Conservation (phyloP, 2,797 vertebrate species). For the Clarias laeviceps region DNA sequence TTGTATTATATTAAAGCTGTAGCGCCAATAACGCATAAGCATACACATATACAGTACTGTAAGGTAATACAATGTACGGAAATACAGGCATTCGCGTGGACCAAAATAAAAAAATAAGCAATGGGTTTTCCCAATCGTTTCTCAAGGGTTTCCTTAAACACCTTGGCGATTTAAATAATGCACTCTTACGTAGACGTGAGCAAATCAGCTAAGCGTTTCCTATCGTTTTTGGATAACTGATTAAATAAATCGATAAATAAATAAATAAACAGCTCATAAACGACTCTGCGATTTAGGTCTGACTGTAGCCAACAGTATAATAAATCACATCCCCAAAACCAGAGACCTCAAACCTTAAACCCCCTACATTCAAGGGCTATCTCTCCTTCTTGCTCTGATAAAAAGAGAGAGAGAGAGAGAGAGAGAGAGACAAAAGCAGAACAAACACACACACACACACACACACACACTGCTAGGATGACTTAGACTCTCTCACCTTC, state of each 20-base stretch:
- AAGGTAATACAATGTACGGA: no score
- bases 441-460: slow-evolving; percentile 33
- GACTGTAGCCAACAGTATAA: neutral
- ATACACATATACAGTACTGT: neutral
- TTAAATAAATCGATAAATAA: neutral
- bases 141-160: neutral
- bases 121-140: neutral
- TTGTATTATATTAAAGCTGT: neutral
- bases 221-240: neutral
- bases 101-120: neutral
- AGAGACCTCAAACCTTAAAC: neutral
- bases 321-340: neutral
- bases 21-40: no score
- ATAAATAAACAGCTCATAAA: neutral
- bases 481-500: slow-evolving; percentile 80
- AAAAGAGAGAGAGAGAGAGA: slow-evolving; percentile 31
- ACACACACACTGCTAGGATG: slow-evolving; percentile 72
- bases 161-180: neutral
- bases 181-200: neutral
- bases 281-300: neutral
- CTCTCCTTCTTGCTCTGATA: slow-evolving; percentile 33
- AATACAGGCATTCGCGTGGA: no score
- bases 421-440: slow-evolving; percentile 47
- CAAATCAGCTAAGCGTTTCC: neutral
- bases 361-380: slow-evolving; percentile 35